Evolutionary conservation across 2,113 vertebrate species (phyloP).

Genomic region (Xerus inauris): DNA sequence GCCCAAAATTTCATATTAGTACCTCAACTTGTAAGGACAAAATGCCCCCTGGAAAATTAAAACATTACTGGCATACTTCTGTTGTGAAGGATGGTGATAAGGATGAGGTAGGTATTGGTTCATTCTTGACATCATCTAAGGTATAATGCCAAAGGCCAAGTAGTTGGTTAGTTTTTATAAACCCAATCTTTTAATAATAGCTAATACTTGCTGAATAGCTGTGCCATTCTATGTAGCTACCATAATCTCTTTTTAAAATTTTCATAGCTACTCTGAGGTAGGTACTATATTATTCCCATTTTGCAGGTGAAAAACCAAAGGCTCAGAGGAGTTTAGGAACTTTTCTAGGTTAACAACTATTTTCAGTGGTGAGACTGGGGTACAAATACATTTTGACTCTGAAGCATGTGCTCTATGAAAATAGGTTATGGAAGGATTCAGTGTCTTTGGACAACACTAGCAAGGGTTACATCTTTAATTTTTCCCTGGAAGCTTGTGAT

Average conservation of each 20-base stretch:
- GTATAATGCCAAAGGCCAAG: not conserved
- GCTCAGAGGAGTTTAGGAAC: not conserved
- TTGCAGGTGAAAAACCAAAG: slow-evolving; percentile 26
- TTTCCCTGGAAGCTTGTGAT: not conserved
- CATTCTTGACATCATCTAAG: not conserved
- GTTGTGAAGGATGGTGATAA: not conserved
- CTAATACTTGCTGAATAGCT: not conserved
- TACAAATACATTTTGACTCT: not conserved
- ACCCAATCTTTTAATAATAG: not conserved
- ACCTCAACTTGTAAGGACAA: not conserved
- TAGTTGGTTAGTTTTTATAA: not conserved
- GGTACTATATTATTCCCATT: not conserved
- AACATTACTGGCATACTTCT: not conserved
- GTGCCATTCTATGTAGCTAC: not conserved
- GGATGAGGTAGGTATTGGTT: not conserved
- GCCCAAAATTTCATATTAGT: not conserved
- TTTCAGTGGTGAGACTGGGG: not conserved
- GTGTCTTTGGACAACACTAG: not conserved
- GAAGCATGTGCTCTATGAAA: not conserved
- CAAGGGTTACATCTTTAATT: not conserved
- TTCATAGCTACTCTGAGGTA: not conserved
- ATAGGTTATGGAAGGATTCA: not conserved
- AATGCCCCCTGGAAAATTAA: not conserved
- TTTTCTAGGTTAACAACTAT: not conserved
- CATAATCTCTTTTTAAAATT: not conserved